Evolutionary conservation across 2,113 vertebrate genomes (phyloP).

Genomic region (Rhipidura dahli): DNA sequence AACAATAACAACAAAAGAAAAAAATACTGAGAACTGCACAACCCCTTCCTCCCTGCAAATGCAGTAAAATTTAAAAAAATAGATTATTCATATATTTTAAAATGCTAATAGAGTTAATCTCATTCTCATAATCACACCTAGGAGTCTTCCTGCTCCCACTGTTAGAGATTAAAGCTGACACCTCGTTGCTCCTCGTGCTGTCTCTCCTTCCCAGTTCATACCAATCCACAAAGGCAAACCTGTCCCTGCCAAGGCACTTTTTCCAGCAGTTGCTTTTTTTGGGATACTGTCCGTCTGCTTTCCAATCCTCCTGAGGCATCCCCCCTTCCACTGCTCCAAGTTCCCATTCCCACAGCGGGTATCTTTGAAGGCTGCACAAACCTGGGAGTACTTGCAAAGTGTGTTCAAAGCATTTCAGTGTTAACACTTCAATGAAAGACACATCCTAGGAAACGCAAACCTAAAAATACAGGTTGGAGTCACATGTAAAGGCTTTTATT

Average conservation of each 20-base stretch:
- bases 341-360: fast-evolving
- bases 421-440: neutral
- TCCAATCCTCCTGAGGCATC: neutral
- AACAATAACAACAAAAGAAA: neutral
- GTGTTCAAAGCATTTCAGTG: neutral
- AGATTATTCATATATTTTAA: neutral
- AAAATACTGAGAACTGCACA: neutral
- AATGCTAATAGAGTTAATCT: neutral
- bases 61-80: neutral
- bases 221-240: neutral
- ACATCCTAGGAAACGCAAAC: neutral
- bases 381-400: neutral
- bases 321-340: neutral
- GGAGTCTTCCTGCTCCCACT: neutral
- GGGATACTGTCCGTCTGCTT: neutral
- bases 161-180: neutral
- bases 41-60: fast-evolving
- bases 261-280: neutral
- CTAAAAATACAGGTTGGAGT: neutral
- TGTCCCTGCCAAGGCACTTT: neutral
- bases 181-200: fast-evolving
- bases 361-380: neutral
- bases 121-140: neutral
- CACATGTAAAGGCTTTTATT: neutral
- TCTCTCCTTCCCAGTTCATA: neutral